phyloP scores from a whole-genome alignment of 2,113 vertebrate species.

The Carollia perspicillata region DNA sequence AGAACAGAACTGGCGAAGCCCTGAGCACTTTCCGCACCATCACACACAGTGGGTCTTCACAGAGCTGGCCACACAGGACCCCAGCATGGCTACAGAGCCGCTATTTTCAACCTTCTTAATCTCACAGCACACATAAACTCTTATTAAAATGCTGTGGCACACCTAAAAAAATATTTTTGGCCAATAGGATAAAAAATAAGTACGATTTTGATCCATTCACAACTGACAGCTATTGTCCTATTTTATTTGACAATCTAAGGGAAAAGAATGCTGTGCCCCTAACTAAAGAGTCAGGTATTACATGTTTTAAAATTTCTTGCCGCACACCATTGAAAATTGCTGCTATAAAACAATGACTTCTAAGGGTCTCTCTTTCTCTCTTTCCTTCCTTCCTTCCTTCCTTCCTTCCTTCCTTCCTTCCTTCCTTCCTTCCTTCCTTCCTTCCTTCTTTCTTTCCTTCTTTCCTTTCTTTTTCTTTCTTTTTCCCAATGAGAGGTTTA shows the following conservation, averaged over 20 bases:
- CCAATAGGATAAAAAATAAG: not conserved
- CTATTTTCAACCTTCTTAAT: not conserved
- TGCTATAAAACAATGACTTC: not conserved
- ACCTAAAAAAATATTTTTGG: not conserved
- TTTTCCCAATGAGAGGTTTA: not conserved
- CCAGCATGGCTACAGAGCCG: not conserved
- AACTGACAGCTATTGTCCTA: not conserved
- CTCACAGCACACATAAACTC: not conserved
- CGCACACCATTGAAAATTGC: not conserved
- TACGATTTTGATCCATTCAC: not conserved
- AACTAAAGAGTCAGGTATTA: not conserved
- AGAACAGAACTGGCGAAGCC: not conserved
- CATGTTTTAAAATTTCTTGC: not conserved
- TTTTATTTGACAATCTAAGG: not conserved
- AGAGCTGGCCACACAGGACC: too few species aligned
- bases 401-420: not conserved
- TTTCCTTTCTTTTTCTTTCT: not conserved
- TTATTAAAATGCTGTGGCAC: not conserved
- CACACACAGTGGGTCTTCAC: not conserved
- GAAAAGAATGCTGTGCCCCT: not conserved
- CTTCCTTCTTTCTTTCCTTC: not conserved
- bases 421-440: not conserved
- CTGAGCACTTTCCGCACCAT: not conserved
- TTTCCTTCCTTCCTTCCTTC: not conserved
- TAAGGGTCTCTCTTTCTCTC: not conserved